phyloP scores from a whole-genome alignment of 2,113 vertebrate species.

The Passer montanus region DNA sequence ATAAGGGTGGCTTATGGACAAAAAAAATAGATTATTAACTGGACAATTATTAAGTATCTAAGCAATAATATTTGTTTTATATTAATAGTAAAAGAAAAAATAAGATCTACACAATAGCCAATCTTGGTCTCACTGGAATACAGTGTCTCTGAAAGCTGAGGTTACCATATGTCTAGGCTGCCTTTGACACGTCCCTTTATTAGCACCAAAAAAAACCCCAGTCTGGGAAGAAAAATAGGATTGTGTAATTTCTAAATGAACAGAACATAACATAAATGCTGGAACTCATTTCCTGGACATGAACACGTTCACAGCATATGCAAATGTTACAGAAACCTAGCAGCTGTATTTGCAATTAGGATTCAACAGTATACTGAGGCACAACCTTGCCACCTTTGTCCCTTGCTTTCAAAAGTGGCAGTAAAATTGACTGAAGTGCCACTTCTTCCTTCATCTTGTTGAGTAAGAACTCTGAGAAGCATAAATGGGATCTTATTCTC shows the following conservation, averaged over 20 bases:
- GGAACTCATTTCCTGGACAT: not conserved
- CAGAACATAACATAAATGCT: not conserved
- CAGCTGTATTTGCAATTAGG: not conserved
- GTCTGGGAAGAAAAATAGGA: not conserved
- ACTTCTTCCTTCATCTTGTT: not conserved
- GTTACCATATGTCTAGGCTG: not conserved
- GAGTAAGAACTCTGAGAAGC: not conserved
- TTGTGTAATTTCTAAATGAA: not conserved
- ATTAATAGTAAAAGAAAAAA: not conserved
- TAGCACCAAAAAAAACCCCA: not conserved
- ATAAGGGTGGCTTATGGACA: not conserved
- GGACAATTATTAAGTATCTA: not conserved
- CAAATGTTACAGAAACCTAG: not conserved
- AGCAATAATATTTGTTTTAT: not conserved
- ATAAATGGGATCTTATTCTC: not conserved
- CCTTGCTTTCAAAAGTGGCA: not conserved
- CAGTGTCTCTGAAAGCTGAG: not conserved
- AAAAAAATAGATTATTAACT: not conserved
- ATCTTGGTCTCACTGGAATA: not conserved
- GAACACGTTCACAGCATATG: not conserved
- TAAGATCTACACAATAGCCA: not conserved
- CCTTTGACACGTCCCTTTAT: fast-evolving
- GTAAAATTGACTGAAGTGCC: not conserved
- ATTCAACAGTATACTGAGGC: not conserved
- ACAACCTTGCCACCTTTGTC: not conserved